Evolutionary conservation across 2,888 invertebrate species (phyloP).

Genomic region (Frankliniella intonsa): DNA sequence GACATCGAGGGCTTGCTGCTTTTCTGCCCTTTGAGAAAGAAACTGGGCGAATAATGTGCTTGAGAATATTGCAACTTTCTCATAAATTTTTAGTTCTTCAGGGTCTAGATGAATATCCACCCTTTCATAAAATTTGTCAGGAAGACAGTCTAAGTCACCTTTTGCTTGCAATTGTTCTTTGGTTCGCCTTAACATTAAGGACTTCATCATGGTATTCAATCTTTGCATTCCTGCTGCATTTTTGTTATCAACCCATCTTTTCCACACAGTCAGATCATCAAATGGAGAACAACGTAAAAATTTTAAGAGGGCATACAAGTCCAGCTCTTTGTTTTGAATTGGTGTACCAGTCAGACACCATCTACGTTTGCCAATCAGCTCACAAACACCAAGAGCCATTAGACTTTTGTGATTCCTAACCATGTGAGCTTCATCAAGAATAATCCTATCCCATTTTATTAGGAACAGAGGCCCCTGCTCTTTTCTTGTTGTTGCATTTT

Average conservation of each 20-base stretch:
- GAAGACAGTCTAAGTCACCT: conserved; percentile 60
- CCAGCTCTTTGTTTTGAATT: conserved; percentile 87
- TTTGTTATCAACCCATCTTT: conserved; percentile 85
- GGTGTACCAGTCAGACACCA: conserved; percentile 94
- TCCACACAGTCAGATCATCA: conserved; percentile 83
- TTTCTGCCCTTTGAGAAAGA: conserved; percentile 69
- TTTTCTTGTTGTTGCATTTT: conserved; percentile 38
- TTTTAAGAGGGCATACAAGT: conserved; percentile 72
- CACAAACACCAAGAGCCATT: conserved; percentile 66
- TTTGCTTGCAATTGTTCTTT: conserved; percentile 69
- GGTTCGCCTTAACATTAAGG: conserved; percentile 80
- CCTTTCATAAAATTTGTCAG: conserved; percentile 55
- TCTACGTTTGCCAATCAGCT: conserved; percentile 57
- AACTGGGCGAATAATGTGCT: conserved; percentile 71
- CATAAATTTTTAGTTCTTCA: conserved; percentile 73
- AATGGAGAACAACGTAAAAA: conserved; percentile 85
- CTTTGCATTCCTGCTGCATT: conserved; percentile 71
- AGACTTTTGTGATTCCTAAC: conserved; percentile 82
- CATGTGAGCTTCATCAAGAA: conserved; percentile 90
- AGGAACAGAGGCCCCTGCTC: conserved; percentile 55
- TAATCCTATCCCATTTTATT: conserved; percentile 77
- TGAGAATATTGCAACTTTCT: conserved; percentile 64
- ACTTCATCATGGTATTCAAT: conserved; percentile 77
- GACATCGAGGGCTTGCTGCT: conserved; percentile 47
- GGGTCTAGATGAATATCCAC: conserved; percentile 60